Evolutionary conservation across 2,113 vertebrate genomes (phyloP).

Genomic region (Ranitomeya variabilis): DNA sequence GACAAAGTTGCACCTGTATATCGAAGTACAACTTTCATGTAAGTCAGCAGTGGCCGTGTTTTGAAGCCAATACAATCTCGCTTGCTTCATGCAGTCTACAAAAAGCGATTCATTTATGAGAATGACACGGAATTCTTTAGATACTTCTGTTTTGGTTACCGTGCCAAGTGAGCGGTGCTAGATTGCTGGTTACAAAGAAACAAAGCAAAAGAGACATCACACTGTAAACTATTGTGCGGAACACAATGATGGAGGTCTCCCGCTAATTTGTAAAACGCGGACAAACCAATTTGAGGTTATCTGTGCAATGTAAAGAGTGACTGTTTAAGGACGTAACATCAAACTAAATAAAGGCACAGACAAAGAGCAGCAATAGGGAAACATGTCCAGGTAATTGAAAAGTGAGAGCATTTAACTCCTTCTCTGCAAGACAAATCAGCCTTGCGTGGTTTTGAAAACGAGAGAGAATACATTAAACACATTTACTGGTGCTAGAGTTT

Average conservation of each 20-base stretch:
- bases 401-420: conserved; percentile 46
- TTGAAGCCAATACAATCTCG: background rate
- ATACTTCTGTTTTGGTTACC: background rate
- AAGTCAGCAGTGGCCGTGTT: background rate
- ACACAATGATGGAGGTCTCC: conserved; percentile 46
- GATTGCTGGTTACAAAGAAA: conserved; percentile 27
- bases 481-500: conserved; percentile 49
- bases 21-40: background rate
- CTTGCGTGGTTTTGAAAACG: conserved; percentile 15
- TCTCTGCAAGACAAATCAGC: conserved; percentile 30
- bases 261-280: conserved; percentile 53
- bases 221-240: conserved; percentile 27
- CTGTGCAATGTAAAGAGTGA: conserved; percentile 43
- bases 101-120: background rate
- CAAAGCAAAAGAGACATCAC: conserved; percentile 15
- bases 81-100: background rate
- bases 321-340: conserved; percentile 49
- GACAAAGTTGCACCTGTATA: background rate
- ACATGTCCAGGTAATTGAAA: conserved; percentile 55
- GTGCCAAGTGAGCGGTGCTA: background rate
- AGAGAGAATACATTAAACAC: conserved; percentile 43
- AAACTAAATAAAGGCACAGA: conserved; percentile 44
- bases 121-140: conserved; percentile 13
- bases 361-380: conserved; percentile 14
- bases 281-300: conserved; percentile 49